Conservation (phyloP, 1,140 invertebrate genomes). For the Triops longicaudatus region DNA sequence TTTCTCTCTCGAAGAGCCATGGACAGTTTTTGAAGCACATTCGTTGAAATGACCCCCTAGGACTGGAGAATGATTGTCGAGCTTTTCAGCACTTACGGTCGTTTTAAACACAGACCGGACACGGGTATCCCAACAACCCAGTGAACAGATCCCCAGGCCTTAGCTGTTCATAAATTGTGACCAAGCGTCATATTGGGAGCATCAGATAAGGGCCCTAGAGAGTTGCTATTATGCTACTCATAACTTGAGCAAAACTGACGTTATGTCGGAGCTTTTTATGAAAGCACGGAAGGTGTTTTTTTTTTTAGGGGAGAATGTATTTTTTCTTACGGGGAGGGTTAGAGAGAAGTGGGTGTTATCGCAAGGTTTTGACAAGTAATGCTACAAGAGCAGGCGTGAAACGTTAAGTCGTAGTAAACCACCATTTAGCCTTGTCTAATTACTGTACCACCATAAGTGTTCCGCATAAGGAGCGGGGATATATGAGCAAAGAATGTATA, state of each 20-base stretch:
- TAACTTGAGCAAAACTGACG: slow-evolving; percentile 2
- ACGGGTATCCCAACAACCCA: background rate
- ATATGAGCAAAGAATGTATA: no score
- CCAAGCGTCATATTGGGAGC: slow-evolving; percentile 14
- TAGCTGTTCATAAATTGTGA: background rate
- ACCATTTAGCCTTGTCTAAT: no score
- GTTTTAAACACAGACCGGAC: background rate
- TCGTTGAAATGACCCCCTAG: no score
- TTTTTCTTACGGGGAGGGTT: no score
- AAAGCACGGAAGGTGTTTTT: background rate
- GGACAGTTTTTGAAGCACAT: no score
- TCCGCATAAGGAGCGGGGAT: no score
- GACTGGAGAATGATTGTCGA: background rate
- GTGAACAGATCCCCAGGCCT: background rate
- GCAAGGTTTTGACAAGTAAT: no score
- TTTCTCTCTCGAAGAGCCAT: no score
- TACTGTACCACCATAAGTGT: no score
- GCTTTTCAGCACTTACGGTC: background rate
- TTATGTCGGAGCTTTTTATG: background rate
- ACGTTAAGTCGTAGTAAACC: no score
- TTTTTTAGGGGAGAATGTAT: background rate
- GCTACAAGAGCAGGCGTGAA: no score
- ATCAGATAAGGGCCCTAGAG: slow-evolving; percentile 1
- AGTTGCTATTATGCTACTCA: background rate
- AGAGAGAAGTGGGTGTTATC: no score